phyloP scores from a whole-genome alignment of 2,888 invertebrate species.

The Octonoba sinensis region DNA sequence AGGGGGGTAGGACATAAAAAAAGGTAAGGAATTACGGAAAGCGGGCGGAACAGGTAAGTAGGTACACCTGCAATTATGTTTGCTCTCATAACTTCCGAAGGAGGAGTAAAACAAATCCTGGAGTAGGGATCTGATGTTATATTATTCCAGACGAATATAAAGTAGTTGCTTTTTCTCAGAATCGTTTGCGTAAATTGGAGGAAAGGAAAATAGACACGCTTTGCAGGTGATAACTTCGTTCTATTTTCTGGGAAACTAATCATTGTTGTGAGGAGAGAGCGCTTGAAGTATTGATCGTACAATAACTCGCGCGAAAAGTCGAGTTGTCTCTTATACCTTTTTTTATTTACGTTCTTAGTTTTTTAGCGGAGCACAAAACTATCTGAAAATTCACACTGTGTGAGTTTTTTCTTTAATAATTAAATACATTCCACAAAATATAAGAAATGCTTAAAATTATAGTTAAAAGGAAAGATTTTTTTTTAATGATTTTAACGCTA shows the following conservation, averaged over 20 bases:
- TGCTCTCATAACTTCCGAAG: constrained; percentile 14
- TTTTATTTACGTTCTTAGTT: background rate
- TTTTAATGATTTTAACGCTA: too few relatives aligned
- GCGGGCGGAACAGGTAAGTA: background rate
- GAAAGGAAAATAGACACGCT: background rate
- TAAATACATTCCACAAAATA: too few relatives aligned
- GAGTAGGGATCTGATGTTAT: constrained; percentile 3
- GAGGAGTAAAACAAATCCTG: constrained; percentile 10
- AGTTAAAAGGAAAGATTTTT: too few relatives aligned
- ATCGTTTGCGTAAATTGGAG: background rate
- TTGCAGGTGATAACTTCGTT: constrained; percentile 2
- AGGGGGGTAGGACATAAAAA: background rate
- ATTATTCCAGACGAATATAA: constrained; percentile 12
- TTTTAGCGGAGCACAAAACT: background rate
- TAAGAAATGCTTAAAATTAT: too few relatives aligned
- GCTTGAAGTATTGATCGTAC: background rate
- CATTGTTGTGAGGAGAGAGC: background rate
- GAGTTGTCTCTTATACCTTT: background rate
- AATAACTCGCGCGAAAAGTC: background rate
- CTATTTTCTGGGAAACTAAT: constrained; percentile 2
- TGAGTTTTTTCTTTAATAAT: too few relatives aligned
- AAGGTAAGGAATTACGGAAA: constrained; percentile 5
- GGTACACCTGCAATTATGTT: constrained; percentile 16
- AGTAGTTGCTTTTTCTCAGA: constrained; percentile 1
- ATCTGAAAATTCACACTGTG: too few relatives aligned